Evolutionary conservation across 2,797 vertebrate species (phyloP).

Genomic region (Glossophaga mutica): DNA sequence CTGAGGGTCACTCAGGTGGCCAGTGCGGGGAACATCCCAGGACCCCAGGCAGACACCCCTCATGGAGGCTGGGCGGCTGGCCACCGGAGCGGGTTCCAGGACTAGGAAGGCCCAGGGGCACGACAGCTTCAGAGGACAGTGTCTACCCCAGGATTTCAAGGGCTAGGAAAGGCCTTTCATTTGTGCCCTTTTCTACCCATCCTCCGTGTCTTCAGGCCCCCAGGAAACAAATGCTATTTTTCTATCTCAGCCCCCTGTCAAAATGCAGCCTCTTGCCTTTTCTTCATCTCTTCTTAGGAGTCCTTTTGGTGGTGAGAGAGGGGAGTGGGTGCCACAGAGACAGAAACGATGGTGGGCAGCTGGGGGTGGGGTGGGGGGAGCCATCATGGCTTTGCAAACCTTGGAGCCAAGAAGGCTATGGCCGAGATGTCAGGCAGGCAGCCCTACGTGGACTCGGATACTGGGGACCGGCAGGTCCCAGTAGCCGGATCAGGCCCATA

Average conservation of each 20-base stretch:
- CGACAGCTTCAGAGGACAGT: fast-evolving
- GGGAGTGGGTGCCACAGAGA: not conserved
- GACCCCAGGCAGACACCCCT: not conserved
- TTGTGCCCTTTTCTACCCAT: not conserved
- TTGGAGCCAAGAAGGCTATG: not conserved
- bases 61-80: not conserved
- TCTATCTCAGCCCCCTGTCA: not conserved
- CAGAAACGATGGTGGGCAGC: not conserved
- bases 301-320: not conserved
- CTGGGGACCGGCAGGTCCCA: not conserved
- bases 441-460: not conserved
- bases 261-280: not conserved
- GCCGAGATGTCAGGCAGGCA: not conserved
- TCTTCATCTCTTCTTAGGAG: not conserved
- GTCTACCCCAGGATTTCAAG: not conserved
- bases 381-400: not conserved
- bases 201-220: not conserved
- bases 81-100: not conserved
- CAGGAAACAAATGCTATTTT: not conserved
- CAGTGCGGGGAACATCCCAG: not conserved
- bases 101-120: not conserved
- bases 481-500: not conserved
- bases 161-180: not conserved
- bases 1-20: not conserved
- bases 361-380: fast-evolving